Conservation (phyloP, 2,888 invertebrate genomes). For the Actias luna region DNA sequence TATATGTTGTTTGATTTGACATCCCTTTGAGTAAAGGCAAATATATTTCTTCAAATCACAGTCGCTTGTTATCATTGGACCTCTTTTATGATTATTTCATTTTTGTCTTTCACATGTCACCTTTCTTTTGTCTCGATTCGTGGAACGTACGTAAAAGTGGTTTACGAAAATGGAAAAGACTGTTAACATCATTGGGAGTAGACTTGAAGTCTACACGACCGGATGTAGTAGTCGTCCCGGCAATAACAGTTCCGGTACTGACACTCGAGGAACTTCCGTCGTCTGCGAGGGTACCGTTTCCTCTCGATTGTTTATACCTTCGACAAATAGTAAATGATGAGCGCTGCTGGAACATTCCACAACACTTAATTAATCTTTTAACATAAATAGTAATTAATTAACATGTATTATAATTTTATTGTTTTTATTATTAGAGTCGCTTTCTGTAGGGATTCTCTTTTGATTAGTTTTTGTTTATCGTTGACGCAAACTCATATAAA, state of each 20-base stretch:
- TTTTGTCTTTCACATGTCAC: constrained; percentile 11
- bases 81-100: not conserved
- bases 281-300: constrained; percentile 71
- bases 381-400: not conserved
- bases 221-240: constrained; percentile 77
- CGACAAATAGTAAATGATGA: constrained; percentile 55
- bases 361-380: not conserved
- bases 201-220: constrained; percentile 72
- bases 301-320: constrained; percentile 75
- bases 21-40: too few relatives aligned
- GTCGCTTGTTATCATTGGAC: not conserved
- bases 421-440: too few relatives aligned
- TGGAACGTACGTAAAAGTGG: constrained; percentile 28
- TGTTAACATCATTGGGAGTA: constrained; percentile 49
- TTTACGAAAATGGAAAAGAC: constrained; percentile 54
- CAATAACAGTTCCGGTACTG: constrained; percentile 79
- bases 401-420: too few relatives aligned
- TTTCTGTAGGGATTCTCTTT: too few relatives aligned
- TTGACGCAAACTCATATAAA: too few relatives aligned
- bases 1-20: too few relatives aligned
- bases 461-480: too few relatives aligned
- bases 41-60: too few relatives aligned
- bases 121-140: constrained; percentile 32
- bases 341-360: not conserved
- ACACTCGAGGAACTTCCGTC: constrained; percentile 75